phyloP scores from a whole-genome alignment of 1,140 invertebrate genomes.

The Tetramorium alpestre region DNA sequence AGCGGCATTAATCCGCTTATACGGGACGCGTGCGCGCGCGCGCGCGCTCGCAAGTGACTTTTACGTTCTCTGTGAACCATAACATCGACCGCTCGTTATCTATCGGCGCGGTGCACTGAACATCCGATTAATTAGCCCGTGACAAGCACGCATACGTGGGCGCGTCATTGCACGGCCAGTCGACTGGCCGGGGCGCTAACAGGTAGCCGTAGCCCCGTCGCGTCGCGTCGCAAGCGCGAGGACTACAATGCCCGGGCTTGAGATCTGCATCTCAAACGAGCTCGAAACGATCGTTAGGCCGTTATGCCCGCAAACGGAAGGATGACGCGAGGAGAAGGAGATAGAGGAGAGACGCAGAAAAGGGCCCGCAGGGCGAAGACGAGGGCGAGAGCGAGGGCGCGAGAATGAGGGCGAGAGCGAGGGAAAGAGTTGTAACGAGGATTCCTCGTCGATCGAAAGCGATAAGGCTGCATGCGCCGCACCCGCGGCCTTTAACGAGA shows the following conservation, averaged over 20 bases:
- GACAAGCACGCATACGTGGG: slow-evolving; percentile 29
- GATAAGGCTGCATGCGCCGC: slow-evolving; percentile 55
- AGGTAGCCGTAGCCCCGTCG: slow-evolving; percentile 20
- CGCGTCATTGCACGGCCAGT: slow-evolving; percentile 18
- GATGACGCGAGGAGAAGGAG: not conserved
- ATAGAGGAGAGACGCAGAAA: not conserved
- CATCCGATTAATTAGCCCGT: slow-evolving; percentile 60
- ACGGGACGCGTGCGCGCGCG: slow-evolving; percentile 19
- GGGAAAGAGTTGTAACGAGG: slow-evolving; percentile 54
- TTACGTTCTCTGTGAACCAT: slow-evolving; percentile 56
- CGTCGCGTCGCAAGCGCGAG: not conserved
- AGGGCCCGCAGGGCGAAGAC: not conserved
- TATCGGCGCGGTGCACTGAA: slow-evolving; percentile 11
- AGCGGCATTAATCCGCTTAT: slow-evolving; percentile 50
- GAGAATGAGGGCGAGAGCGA: not conserved
- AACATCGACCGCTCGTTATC: slow-evolving; percentile 59
- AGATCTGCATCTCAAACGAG: slow-evolving; percentile 70
- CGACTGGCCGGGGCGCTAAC: slow-evolving; percentile 26
- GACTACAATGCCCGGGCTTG: slow-evolving; percentile 32
- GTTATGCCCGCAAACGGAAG: slow-evolving; percentile 14
- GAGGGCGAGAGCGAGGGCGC: not conserved
- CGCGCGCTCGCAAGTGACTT: slow-evolving; percentile 32
- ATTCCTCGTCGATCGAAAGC: slow-evolving; percentile 60
- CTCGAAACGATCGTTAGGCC: slow-evolving; percentile 60
- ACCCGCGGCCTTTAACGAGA: slow-evolving; percentile 58